phyloP scores from a whole-genome alignment of 2,888 invertebrate species.

The Cloeon dipterum region DNA sequence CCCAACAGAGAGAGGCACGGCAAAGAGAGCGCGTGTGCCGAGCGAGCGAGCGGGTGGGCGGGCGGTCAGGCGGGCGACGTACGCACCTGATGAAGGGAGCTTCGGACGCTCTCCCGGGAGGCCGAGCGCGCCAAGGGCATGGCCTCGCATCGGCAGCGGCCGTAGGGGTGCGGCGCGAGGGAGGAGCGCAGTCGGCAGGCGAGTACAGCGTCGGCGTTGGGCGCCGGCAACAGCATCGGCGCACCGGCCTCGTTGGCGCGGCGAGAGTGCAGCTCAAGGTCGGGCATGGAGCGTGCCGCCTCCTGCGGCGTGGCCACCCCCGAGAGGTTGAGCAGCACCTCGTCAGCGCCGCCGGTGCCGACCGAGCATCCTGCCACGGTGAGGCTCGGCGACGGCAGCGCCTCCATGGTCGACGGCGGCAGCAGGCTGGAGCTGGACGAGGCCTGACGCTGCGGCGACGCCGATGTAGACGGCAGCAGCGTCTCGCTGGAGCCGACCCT shows the following conservation, averaged over 20 bases:
- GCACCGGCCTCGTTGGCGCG: constrained; percentile 9
- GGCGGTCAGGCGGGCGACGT: too few species aligned
- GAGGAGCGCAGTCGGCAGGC: constrained; percentile 9
- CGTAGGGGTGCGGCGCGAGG: constrained; percentile 20
- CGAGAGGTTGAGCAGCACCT: constrained; percentile 16
- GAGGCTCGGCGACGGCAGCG: constrained; percentile 4
- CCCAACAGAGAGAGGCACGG: too few species aligned
- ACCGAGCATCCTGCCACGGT: constrained; percentile 27
- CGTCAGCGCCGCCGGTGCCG: constrained; percentile 25
- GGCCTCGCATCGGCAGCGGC: constrained; percentile 49
- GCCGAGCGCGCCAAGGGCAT: constrained; percentile 49
- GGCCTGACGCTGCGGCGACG: constrained; percentile 16
- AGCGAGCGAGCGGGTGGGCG: too few species aligned
- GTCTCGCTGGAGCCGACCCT: constrained; percentile 47
- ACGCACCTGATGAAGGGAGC: too few species aligned
- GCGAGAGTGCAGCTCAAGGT: constrained; percentile 57
- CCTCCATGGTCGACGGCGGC: constrained; percentile 10
- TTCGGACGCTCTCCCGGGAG: constrained; percentile 59
- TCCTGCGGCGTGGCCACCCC: constrained; percentile 7
- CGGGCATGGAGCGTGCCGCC: constrained; percentile 48
- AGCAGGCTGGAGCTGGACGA: constrained; percentile 1
- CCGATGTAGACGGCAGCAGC: constrained; percentile 27
- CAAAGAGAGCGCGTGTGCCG: too few species aligned
- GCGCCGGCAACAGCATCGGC: constrained; percentile 4
- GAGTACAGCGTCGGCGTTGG: constrained; percentile 6